A percentile compares a stretch with the other conserved stretches of the same genome.
Conservation (phyloP, 2,113 vertebrate genomes). For the Bufo bufo region DNA sequence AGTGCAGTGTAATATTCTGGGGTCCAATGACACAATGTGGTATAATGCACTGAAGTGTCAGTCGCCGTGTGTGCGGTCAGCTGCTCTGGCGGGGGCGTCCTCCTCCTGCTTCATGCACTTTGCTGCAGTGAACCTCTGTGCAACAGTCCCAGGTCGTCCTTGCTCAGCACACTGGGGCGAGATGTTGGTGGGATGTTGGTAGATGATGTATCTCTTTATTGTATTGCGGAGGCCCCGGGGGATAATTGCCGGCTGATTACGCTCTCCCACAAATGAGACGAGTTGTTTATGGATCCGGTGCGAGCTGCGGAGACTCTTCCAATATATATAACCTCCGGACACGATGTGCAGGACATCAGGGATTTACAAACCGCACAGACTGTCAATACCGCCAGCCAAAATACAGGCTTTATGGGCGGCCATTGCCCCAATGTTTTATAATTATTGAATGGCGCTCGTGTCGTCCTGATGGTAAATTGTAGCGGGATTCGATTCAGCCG, state of each 20-base stretch:
- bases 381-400: constrained; percentile 20
- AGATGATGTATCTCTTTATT: constrained; percentile 14
- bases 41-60: not conserved
- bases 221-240: constrained; percentile 3
- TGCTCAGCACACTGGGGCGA: constrained; percentile 10
- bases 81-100: not conserved
- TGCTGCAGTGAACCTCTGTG: too few relatives aligned
- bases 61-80: too few relatives aligned
- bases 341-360: not conserved
- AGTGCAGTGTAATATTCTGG: too few relatives aligned
- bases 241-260: constrained; percentile 41
- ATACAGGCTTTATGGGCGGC: not conserved
- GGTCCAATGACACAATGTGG: too few relatives aligned
- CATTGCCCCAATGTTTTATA: not conserved
- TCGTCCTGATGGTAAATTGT: not conserved
- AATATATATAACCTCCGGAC: not conserved
- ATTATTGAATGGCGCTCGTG: not conserved
- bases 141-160: not conserved
- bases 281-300: constrained; percentile 33
- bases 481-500: not conserved
- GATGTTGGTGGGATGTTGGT: constrained; percentile 5
- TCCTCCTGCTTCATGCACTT: not conserved
- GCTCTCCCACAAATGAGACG: constrained; percentile 25
- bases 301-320: not conserved
- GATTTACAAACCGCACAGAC: not conserved